A percentile compares a stretch with the other conserved stretches of the same genome.
These are phyloP conservation scores for Eupleurogrammus muticus DNA, from an alignment of 2,797 vertebrate species.

Conservation along the genomic window DNA sequence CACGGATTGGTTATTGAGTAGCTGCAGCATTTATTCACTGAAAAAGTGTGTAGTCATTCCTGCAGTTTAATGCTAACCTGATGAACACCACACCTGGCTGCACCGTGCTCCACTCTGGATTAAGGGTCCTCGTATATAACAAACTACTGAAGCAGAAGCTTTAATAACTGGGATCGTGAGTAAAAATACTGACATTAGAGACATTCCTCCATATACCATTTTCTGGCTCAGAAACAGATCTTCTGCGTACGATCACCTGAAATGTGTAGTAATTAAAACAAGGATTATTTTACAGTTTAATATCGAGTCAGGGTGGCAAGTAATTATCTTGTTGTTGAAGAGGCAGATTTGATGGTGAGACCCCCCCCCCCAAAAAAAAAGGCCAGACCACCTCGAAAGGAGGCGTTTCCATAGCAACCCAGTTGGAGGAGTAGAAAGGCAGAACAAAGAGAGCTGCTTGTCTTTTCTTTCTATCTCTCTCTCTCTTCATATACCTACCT, in stretches of 20 bases:
- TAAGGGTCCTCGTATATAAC: not conserved
- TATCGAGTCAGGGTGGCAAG: not conserved
- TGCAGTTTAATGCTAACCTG: not conserved
- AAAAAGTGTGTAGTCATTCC: not conserved
- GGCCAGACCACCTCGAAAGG: conserved; percentile 45
- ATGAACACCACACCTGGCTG: not conserved
- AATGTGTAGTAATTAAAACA: not conserved
- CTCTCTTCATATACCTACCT: not conserved
- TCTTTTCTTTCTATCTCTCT: conserved; percentile 9
- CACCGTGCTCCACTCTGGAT: not conserved
- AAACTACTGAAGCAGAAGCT: not conserved
- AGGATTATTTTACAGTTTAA: not conserved
- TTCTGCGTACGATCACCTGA: not conserved
- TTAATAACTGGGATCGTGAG: not conserved
- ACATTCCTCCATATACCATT: not conserved
- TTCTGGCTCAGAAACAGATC: not conserved
- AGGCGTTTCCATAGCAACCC: conserved; percentile 70
- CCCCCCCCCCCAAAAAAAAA: conserved; percentile 29
- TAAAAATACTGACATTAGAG: not conserved
- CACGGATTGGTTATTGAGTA: not conserved
- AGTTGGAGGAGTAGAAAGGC: conserved; percentile 34
- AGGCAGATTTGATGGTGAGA: conserved; percentile 22
- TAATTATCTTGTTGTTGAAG: conserved; percentile 19
- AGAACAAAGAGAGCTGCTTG: conserved; percentile 21
- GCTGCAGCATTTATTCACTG: not conserved